phyloP scores from a whole-genome alignment of 2,797 vertebrate genomes.

The Bufotes viridis region DNA sequence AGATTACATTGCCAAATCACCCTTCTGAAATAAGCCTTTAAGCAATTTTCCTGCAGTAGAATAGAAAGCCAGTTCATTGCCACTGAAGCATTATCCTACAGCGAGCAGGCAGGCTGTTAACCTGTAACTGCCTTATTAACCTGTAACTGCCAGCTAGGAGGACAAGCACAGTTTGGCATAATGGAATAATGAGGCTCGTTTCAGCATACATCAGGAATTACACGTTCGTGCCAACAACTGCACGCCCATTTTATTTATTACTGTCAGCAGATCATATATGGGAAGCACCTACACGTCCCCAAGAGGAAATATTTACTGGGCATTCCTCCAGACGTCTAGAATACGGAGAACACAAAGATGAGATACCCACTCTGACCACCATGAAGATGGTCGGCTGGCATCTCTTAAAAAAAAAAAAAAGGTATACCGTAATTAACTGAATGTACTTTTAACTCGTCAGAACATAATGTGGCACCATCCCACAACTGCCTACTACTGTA shows the following conservation, averaged over 20 bases:
- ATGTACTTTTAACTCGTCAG: too few relatives aligned
- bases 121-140: conserved; percentile 62
- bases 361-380: not conserved
- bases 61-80: not conserved
- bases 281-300: not conserved
- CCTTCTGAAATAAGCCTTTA: not conserved
- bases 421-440: too few relatives aligned
- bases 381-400: too few relatives aligned
- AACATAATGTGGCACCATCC: too few relatives aligned
- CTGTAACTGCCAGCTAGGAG: conserved; percentile 63
- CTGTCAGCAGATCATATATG: conserved; percentile 53
- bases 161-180: conserved; percentile 57
- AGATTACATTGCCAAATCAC: conserved; percentile 30
- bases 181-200: conserved; percentile 50
- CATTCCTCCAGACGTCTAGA: not conserved
- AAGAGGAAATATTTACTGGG: not conserved
- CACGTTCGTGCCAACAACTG: conserved; percentile 66
- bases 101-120: conserved; percentile 50
- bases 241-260: conserved; percentile 65
- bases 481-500: too few relatives aligned
- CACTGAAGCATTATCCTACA: not conserved
- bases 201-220: conserved; percentile 67
- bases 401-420: too few relatives aligned
- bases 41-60: not conserved
- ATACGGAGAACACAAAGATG: not conserved